These are phyloP conservation scores for Myiotriccus ornatus DNA, from an alignment of 2,797 vertebrate genomes.

Conservation along the genomic window DNA sequence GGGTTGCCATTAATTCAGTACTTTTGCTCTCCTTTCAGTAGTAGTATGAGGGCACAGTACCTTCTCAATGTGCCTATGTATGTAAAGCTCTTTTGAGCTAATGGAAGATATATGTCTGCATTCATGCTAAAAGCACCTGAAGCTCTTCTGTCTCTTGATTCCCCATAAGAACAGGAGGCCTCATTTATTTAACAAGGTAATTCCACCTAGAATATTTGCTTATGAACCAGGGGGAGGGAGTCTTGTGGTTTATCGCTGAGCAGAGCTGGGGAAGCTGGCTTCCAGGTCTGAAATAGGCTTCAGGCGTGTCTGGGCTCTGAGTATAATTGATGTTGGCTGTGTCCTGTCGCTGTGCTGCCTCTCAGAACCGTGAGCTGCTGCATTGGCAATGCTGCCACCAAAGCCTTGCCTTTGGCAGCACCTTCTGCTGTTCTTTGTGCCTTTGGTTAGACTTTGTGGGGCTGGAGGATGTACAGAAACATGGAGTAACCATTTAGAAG, in stretches of 20 bases:
- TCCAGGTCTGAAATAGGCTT: neutral
- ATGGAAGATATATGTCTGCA: neutral
- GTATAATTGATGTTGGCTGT: neutral
- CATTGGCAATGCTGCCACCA: neutral
- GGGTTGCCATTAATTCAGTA: neutral
- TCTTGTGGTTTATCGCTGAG: neutral
- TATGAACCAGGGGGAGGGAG: neutral
- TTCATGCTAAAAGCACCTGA: neutral
- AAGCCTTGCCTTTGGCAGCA: neutral
- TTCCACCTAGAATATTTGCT: neutral
- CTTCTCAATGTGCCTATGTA: neutral
- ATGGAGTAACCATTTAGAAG: neutral
- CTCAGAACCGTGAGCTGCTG: neutral
- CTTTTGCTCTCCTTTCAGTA: neutral
- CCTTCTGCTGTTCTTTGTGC: fast-evolving
- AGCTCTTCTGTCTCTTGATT: neutral
- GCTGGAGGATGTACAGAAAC: neutral
- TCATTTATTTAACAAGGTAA: neutral
- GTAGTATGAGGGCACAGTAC: neutral
- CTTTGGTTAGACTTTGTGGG: neutral
- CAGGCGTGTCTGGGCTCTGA: neutral
- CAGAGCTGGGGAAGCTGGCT: neutral
- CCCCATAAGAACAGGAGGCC: neutral
- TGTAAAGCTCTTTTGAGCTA: neutral
- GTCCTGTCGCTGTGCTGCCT: neutral